Evolutionary conservation across 1,140 invertebrate genomes (phyloP), one percentile per base, ranked within the genome.

Genomic region (Plodia interpunctella): DNA sequence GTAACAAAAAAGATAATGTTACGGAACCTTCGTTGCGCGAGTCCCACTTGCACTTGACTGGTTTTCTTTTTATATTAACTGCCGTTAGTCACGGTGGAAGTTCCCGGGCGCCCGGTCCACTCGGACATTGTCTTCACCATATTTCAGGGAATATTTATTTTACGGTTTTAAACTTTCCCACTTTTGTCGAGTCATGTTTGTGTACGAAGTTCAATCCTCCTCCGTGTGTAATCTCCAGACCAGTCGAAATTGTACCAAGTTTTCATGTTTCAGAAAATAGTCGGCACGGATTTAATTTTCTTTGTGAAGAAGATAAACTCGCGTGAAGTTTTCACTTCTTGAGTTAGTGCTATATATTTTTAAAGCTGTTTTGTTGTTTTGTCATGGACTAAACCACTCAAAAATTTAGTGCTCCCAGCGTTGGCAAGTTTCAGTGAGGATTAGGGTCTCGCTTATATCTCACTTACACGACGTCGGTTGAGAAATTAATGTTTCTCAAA

Each of bases 111-210:
- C 54, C 67, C 56, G 62, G 67, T 50, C 57, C 19, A 67, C 62
- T 65, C 64, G 64, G 65, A 67, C 65, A 67, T 67, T 70, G 64
- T 67, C 65, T 67, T 67, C 60, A 61, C 70, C 70, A 67, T 73
- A 70, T 63, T 73, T 70, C 63, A 65, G 32, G 52, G 63, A 50
- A 63, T 70, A 65, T 67, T 73, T 69, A 68, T 69, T 66, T 69
- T 65, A 66, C 20, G 51, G 51, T 53, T 53, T 53, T 53, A 53
- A 53, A 53, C 20, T 53, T 53, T 53, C 51, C 13, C 25, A 53
- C 20, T 53, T 21, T 21, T n/a, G 38, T 11, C 13, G 19, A 53
- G 19, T 53, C 51, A 53, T 53, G 51, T 53, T 53, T 53, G 51
- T 53, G 19, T 25, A 53, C 51, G 51, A 44, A 44, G 38, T 44